These are phyloP conservation scores for Sphaerodactylus townsendi DNA, from an alignment of 2,113 vertebrate genomes.

Conservation along the genomic window DNA sequence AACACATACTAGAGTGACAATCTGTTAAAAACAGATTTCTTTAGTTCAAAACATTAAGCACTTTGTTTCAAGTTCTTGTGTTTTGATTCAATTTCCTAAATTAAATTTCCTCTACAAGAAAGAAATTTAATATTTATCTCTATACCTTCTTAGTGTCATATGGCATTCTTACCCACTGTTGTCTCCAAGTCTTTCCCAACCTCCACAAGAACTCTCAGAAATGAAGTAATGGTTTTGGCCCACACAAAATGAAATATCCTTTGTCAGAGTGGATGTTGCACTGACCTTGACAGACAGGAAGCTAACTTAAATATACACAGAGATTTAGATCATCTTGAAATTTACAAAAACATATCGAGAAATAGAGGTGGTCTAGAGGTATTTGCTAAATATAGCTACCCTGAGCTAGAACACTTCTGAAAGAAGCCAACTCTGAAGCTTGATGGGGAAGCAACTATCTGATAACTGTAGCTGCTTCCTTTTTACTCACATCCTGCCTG, in stretches of 20 bases:
- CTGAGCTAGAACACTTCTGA: constrained; percentile 36
- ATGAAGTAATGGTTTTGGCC: constrained; percentile 16
- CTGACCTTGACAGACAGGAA: constrained; percentile 26
- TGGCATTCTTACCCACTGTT: constrained; percentile 26
- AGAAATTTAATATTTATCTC: constrained; percentile 11
- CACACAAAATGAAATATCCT: constrained; percentile 4
- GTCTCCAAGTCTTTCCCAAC: constrained; percentile 1
- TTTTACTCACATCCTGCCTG: constrained; percentile 76
- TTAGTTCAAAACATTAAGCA: constrained; percentile 43
- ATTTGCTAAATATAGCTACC: constrained; percentile 68
- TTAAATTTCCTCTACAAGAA: background rate
- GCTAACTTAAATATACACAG: background rate
- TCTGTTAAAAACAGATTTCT: constrained; percentile 29
- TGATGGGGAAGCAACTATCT: constrained; percentile 43
- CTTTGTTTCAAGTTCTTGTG: constrained; percentile 22
- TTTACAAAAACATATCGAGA: constrained; percentile 24
- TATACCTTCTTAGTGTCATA: constrained; percentile 28
- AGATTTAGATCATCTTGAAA: constrained; percentile 2
- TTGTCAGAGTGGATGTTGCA: constrained; percentile 29
- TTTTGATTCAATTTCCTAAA: constrained; percentile 25
- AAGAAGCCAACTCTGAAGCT: constrained; percentile 51
- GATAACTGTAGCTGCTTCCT: constrained; percentile 70
- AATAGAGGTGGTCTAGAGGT: background rate
- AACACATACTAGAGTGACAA: constrained; percentile 31
- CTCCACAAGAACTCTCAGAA: constrained; percentile 37